Percentiles rank a stretch among this genome's conserved stretches.
Conservation (phyloP, 2,113 vertebrate genomes). For the Micromys minutus region DNA sequence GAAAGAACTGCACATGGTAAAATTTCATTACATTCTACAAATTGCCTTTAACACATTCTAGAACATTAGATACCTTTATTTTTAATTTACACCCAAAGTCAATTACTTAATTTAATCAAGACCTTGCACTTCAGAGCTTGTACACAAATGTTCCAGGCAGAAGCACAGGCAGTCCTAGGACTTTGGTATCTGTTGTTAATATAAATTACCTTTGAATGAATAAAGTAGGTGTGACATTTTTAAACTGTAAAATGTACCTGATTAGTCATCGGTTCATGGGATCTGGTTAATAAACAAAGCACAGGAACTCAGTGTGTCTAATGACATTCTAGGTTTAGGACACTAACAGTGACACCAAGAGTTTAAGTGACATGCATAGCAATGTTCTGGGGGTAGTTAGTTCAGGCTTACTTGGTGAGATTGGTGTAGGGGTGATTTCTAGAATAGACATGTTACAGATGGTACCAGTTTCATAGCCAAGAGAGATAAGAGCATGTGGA, state of each 20-base stretch:
- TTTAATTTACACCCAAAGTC: not conserved
- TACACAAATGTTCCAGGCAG: not conserved
- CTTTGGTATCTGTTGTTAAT: not conserved
- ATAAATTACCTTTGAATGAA: not conserved
- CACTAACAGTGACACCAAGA: not conserved
- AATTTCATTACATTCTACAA: not conserved
- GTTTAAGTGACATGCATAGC: not conserved
- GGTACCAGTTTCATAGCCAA: not conserved
- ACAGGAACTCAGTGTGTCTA: not conserved
- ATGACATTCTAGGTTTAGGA: not conserved
- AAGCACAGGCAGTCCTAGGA: not conserved
- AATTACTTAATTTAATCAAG: not conserved
- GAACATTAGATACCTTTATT: not conserved
- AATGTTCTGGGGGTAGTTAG: not conserved
- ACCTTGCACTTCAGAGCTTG: not conserved
- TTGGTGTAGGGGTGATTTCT: not conserved
- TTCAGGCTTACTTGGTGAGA: not conserved
- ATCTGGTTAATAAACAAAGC: not conserved
- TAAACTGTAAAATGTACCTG: not conserved
- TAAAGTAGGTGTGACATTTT: not conserved
- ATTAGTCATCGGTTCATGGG: not conserved
- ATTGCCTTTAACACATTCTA: not conserved
- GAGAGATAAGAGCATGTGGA: too few species aligned
- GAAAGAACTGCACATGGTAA: not conserved
- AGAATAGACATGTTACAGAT: not conserved